Conservation (phyloP, 1,140 invertebrate genomes). For the Phenacoccus solenopsis region DNA sequence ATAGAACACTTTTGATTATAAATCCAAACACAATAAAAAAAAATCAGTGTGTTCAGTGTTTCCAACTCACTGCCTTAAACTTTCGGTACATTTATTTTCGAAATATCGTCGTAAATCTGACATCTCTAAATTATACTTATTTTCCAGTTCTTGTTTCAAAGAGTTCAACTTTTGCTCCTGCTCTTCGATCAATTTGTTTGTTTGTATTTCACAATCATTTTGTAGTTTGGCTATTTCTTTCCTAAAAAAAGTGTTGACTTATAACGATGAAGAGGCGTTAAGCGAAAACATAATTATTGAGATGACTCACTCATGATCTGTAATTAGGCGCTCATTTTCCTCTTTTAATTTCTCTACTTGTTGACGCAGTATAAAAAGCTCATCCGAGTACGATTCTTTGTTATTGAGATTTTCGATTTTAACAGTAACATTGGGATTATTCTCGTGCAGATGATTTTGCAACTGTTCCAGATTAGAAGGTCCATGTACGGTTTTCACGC, state of each 20-base stretch:
- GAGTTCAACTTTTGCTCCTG: not conserved
- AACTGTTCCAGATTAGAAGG: not conserved
- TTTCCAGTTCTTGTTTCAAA: not conserved
- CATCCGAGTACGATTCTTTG: not conserved
- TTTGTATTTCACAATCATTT: not conserved
- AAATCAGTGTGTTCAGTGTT: too few relatives aligned
- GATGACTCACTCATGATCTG: not conserved
- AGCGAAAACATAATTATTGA: not conserved
- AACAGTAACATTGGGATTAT: not conserved
- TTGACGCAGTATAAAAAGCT: not conserved
- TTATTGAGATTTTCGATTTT: not conserved
- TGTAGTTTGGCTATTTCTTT: not conserved
- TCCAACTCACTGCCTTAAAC: not conserved
- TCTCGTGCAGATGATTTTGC: not conserved
- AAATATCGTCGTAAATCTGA: not conserved
- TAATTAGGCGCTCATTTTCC: not conserved
- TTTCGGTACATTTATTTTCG: not conserved
- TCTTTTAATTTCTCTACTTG: not conserved
- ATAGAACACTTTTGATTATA: not conserved
- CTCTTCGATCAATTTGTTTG: not conserved
- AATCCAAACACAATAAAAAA: not conserved
- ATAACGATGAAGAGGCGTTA: not conserved
- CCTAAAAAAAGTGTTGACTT: not conserved
- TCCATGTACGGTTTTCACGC: not conserved
- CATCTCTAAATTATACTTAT: not conserved